A percentile compares a stretch with the other conserved stretches of the same genome.
Conservation (phyloP, 2,888 invertebrate species). For the Galerucella calmariensis region DNA sequence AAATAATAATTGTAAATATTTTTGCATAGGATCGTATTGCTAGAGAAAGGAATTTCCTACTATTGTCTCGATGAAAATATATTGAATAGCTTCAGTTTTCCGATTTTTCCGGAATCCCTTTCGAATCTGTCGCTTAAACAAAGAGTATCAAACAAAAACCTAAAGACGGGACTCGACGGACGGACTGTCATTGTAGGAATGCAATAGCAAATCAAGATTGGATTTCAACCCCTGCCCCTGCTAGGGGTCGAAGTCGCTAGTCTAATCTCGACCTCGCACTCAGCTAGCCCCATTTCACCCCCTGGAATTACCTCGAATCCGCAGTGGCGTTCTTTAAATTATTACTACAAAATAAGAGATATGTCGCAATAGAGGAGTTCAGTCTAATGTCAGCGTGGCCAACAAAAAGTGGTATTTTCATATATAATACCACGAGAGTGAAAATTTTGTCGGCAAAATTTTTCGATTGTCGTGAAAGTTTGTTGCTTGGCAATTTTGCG, state of each 20-base stretch:
- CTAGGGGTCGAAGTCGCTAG: conserved; percentile 62
- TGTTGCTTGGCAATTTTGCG: too few species aligned
- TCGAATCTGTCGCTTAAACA: conserved; percentile 62
- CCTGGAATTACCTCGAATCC: conserved; percentile 44
- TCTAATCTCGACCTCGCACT: conserved; percentile 66
- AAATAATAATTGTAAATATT: not conserved
- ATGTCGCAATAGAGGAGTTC: too few species aligned
- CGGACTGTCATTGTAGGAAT: conserved; percentile 66
- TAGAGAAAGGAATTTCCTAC: conserved; percentile 5
- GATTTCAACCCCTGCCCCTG: conserved; percentile 62
- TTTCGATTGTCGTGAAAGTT: too few species aligned
- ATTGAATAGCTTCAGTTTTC: conserved; percentile 40
- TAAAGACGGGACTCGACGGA: conserved; percentile 53
- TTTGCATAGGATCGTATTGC: conserved; percentile 18
- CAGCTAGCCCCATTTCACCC: conserved; percentile 50
- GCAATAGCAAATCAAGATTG: conserved; percentile 67
- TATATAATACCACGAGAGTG: too few species aligned
- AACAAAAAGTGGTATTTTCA: too few species aligned
- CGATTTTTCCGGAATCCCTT: conserved; percentile 46
- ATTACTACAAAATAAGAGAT: conserved; percentile 1
- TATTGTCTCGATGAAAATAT: conserved; percentile 35
- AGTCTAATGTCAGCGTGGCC: too few species aligned
- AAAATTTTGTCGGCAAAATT: too few species aligned
- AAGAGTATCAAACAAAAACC: conserved; percentile 61
- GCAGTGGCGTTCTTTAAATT: conserved; percentile 29